Conservation (phyloP, 1,140 invertebrate genomes). For the Trachelipus rathkii region DNA sequence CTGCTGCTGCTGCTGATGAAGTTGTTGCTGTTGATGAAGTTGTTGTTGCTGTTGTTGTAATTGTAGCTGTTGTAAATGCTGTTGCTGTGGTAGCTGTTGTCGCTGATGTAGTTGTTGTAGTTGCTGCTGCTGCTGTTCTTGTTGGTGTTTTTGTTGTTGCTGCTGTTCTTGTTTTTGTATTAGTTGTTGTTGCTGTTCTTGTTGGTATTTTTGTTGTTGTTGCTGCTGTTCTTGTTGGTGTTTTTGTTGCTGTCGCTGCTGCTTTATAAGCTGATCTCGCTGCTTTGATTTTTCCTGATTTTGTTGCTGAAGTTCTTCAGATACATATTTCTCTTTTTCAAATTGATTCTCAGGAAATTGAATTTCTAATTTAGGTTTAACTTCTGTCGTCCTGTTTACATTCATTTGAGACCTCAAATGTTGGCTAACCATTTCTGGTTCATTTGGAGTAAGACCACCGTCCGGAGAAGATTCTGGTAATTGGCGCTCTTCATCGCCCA, state of each 20-base stretch:
- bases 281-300: not conserved
- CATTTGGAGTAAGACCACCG: not conserved
- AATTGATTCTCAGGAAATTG: too few species aligned
- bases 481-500: not conserved
- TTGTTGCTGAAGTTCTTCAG: not conserved
- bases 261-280: not conserved
- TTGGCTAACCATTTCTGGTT: too few species aligned
- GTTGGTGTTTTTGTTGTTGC: conserved; percentile 43
- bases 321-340: not conserved
- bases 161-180: too few species aligned
- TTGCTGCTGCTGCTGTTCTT: conserved; percentile 32
- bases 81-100: conserved; percentile 29
- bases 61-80: conserved; percentile 18
- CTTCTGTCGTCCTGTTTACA: too few species aligned
- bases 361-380: too few species aligned
- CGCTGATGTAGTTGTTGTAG: conserved; percentile 31
- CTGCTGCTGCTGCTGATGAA: conserved; percentile 19
- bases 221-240: conserved; percentile 50
- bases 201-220: conserved; percentile 37
- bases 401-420: too few species aligned
- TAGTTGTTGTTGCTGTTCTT: too few species aligned
- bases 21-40: conserved; percentile 19
- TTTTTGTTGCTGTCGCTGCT: conserved; percentile 52
- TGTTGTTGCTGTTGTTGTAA: conserved; percentile 18
- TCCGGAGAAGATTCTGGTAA: too few species aligned